phyloP scores from a whole-genome alignment of 2,888 invertebrate genomes.

The Dione vanillae region DNA sequence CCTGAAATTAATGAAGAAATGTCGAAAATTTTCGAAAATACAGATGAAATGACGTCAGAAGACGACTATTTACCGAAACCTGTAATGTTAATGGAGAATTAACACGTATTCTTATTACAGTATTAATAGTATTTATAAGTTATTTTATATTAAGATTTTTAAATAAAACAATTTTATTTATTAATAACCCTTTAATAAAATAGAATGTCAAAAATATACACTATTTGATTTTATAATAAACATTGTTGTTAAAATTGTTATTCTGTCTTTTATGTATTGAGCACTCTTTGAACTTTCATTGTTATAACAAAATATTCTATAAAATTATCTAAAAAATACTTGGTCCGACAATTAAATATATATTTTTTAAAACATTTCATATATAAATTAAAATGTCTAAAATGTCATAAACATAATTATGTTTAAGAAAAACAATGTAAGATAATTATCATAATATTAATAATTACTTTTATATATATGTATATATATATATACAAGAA shows the following conservation, averaged over 20 bases:
- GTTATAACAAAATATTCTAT: not conserved
- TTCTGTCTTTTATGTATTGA: not conserved
- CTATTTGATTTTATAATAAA: not conserved
- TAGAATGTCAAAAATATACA: constrained; percentile 17
- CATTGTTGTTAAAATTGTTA: not conserved
- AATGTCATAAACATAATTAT: not conserved
- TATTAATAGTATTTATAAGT: constrained; percentile 19
- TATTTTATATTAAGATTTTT: constrained; percentile 16
- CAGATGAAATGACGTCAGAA: not conserved
- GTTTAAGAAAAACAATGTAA: not conserved
- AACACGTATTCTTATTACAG: not conserved
- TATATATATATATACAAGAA: not conserved
- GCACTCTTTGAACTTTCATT: not conserved
- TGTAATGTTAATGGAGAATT: constrained; percentile 7
- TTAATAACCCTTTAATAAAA: constrained; percentile 13
- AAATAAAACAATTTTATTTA: constrained; percentile 10
- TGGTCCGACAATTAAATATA: not conserved
- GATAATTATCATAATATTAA: not conserved
- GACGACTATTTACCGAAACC: not conserved
- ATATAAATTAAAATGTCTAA: not conserved
- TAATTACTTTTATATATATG: not conserved
- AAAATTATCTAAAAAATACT: not conserved
- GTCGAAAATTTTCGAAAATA: not conserved
- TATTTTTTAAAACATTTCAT: not conserved
- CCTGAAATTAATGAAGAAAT: not conserved